Evolutionary conservation across 2,113 vertebrate species (phyloP).

Genomic region (Alces alces): DNA sequence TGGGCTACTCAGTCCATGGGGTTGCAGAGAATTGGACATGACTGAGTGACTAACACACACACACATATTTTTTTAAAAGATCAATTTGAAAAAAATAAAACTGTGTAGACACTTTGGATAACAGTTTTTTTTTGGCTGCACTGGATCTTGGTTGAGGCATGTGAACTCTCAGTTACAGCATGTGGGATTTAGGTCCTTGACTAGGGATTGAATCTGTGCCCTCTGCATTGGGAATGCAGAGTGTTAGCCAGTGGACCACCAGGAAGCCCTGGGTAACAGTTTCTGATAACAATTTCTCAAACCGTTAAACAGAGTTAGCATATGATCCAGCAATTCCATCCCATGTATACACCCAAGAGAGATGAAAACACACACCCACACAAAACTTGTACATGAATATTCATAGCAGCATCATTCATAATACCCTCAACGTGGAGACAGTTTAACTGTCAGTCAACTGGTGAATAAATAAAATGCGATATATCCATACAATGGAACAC

Average conservation of each 20-base stretch:
- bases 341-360: not conserved
- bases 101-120: not conserved
- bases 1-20: not conserved
- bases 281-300: not conserved
- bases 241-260: not conserved
- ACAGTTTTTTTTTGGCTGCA: not conserved
- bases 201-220: not conserved
- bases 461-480: not conserved
- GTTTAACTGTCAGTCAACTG: not conserved
- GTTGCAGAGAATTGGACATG: not conserved
- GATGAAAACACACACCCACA: not conserved
- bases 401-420: not conserved
- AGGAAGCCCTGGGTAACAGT: not conserved
- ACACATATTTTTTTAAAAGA: not conserved
- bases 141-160: not conserved
- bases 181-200: not conserved
- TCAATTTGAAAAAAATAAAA: not conserved
- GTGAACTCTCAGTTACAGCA: not conserved
- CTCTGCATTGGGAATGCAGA: not conserved
- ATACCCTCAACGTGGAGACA: not conserved
- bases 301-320: not conserved
- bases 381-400: rapidly evolving
- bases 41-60: not conserved
- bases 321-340: not conserved
- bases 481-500: no score